A percentile compares a stretch with the other conserved stretches of the same genome.
phyloP scores from a whole-genome alignment of 2,797 vertebrate genomes.

The Phoeniculus purpureus region DNA sequence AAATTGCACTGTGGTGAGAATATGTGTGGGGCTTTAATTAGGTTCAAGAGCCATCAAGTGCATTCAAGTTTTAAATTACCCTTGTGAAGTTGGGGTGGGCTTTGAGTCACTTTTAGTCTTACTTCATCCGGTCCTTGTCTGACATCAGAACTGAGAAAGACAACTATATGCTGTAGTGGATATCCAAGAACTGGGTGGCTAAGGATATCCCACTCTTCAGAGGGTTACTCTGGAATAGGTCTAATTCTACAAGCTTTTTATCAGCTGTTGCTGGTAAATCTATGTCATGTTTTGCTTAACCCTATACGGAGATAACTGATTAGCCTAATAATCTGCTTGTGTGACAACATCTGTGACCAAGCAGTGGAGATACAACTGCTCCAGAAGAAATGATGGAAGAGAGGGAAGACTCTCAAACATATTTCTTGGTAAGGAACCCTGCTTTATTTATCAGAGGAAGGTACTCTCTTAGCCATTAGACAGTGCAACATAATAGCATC shows the following conservation, averaged over 20 bases:
- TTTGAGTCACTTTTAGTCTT: not conserved
- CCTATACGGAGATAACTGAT: not conserved
- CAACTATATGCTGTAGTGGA: not conserved
- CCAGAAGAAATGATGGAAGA: not conserved
- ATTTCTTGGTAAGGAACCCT: not conserved
- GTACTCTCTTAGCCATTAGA: not conserved
- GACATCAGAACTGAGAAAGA: not conserved
- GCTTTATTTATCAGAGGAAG: not conserved
- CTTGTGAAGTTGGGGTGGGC: not conserved
- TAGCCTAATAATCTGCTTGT: not conserved
- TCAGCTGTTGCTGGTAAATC: not conserved
- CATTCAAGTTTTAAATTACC: not conserved
- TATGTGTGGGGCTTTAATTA: not conserved
- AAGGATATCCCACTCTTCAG: not conserved
- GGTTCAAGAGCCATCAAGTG: not conserved
- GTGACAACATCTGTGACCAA: not conserved
- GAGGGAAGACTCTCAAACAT: not conserved
- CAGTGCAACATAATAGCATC: not conserved
- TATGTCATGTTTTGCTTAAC: not conserved
- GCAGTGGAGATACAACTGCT: not conserved
- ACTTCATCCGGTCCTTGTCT: not conserved
- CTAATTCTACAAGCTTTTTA: not conserved
- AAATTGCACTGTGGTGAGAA: not conserved
- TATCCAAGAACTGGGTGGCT: not conserved
- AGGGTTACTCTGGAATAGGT: not conserved